phyloP scores from a whole-genome alignment of 2,113 vertebrate genomes.

The Hylia prasina region DNA sequence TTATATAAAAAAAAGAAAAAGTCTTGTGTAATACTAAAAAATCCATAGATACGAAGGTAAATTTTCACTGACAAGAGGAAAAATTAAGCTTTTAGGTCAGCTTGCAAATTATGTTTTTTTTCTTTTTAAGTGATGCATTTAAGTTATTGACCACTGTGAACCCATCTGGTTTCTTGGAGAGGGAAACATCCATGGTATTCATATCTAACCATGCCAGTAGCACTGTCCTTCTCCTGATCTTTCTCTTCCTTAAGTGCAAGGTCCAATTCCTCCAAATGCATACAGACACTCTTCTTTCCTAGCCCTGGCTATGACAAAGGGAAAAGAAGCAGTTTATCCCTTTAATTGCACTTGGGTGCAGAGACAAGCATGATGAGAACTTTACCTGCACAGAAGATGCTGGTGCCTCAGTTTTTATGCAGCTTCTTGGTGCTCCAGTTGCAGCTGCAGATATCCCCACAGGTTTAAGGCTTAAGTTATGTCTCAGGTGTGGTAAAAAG shows the following conservation, averaged over 20 bases:
- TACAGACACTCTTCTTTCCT: background rate
- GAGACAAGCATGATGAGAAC: background rate
- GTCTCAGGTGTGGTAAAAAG: background rate
- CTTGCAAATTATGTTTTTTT: background rate
- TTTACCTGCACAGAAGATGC: background rate
- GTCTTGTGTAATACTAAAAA: background rate
- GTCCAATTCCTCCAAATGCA: background rate
- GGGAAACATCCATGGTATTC: background rate
- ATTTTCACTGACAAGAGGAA: background rate
- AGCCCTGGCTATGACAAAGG: accelerated
- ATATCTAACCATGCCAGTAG: background rate
- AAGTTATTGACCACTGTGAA: background rate
- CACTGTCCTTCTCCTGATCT: background rate
- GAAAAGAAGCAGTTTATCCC: background rate
- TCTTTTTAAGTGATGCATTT: background rate
- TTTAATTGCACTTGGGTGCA: background rate
- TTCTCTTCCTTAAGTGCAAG: background rate
- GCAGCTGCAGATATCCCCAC: background rate
- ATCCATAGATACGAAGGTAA: accelerated
- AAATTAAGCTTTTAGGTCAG: background rate
- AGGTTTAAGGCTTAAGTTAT: background rate
- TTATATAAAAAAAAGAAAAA: background rate
- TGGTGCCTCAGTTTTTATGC: background rate
- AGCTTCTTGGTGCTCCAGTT: background rate
- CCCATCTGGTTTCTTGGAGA: background rate